Base-by-base conservation (phyloP, 2,888 invertebrate genomes). In the Salpingus planirostris region DNA sequence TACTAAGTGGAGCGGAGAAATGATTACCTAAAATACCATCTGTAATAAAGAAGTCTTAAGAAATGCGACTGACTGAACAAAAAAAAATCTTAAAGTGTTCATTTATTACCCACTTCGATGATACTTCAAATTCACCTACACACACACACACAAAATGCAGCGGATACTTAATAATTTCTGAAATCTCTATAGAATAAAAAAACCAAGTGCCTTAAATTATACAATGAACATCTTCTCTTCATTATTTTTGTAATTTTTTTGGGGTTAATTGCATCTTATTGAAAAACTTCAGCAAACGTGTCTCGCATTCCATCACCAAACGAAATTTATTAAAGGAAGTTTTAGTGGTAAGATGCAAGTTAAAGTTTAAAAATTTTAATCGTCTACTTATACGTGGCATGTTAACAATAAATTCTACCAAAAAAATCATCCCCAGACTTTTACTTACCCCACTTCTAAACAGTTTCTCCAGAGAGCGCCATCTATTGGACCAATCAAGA, bases 221-320 rank as follows among this genome's bases (percentile, higher is more conserved):
- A 54, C 54, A 51, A 45, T 33, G 35, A 38, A n/a, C n/a, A n/a
- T n/a, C n/a, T n/a, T n/a, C n/a, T n/a, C n/a, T n/a, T 43, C 31
- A 26, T 36, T 42, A 38, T 46, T 47, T 44, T 43, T 44, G 37
- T 42, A 42, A 42, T 36, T n/a, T n/a, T n/a, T n/a, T n/a, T n/a
- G n/a, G n/a, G n/a, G n/a, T n/a, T n/a, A n/a, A n/a, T n/a, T 18
- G 35, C 27, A 33, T 40, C 31, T 36, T 8, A 18, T 38, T 13
- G 21, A 33, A 29, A 36, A 29, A 36, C 11, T 33, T 29, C 39
- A 36, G 33, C 49, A 56, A 53, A 47, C 59, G 60, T 60, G 60
- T 59, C 59, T 60, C 60, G 55, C 59, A 60, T 59, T 59, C 60
- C 60, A 60, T 47, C 60, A 7, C 37, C 31, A 29, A n/a, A 13